Evolutionary conservation across 1,140 invertebrate species (phyloP).

Genomic region (Dysdera silvatica): DNA sequence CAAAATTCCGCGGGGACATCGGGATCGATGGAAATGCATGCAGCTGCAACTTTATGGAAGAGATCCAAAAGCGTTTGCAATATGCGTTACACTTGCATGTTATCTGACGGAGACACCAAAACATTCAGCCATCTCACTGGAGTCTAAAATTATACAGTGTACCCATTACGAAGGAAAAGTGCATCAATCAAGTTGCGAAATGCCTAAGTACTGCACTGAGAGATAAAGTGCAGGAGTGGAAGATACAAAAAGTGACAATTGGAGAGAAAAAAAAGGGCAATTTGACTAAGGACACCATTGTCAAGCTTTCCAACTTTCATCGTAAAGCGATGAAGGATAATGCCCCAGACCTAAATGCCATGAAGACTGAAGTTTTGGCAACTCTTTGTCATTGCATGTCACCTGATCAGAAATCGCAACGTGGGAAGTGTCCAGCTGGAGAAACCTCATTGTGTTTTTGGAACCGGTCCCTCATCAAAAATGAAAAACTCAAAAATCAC

Average conservation of each 20-base stretch:
- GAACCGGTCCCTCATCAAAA: background rate
- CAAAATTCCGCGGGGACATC: slow-evolving; percentile 35
- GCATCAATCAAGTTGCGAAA: slow-evolving; percentile 1
- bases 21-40: background rate
- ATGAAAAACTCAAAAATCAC: background rate
- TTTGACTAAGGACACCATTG: background rate
- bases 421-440: background rate
- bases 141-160: background rate
- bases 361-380: background rate
- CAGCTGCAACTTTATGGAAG: background rate
- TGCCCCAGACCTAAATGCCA: background rate
- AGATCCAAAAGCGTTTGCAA: background rate
- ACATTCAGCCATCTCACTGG: background rate
- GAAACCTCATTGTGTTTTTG: background rate
- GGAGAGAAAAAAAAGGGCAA: background rate
- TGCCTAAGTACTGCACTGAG: background rate
- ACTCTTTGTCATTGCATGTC: background rate
- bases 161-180: background rate
- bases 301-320: background rate
- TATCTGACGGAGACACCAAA: slow-evolving; percentile 3
- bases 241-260: background rate
- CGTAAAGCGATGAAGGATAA: slow-evolving; percentile 2
- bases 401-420: background rate
- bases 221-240: background rate
- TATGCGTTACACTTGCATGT: background rate